These are phyloP conservation scores for Sphaerodactylus townsendi DNA, from an alignment of 2,113 vertebrate genomes.

Conservation along the genomic window DNA sequence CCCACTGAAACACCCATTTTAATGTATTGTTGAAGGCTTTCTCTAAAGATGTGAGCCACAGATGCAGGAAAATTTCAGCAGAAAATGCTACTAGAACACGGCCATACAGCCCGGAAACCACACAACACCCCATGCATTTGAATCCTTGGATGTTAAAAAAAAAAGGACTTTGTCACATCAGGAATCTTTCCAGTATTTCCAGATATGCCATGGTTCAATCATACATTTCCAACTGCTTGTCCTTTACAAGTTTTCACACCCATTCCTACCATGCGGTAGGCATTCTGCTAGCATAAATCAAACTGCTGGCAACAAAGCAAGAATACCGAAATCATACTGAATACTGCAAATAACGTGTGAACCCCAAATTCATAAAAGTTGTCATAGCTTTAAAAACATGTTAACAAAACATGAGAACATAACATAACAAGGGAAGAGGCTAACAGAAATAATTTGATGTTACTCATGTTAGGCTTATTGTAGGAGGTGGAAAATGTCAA, in stretches of 20 bases:
- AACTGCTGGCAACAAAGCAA: background rate
- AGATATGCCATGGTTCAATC: too few relatives aligned
- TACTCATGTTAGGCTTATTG: background rate
- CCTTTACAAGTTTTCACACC: background rate
- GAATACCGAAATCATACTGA: background rate
- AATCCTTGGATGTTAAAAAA: too few relatives aligned
- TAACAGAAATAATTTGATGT: background rate
- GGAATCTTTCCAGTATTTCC: too few relatives aligned
- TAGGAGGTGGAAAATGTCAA: background rate
- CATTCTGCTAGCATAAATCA: background rate
- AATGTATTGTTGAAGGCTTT: too few relatives aligned
- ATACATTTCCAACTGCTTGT: too few relatives aligned
- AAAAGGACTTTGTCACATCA: too few relatives aligned
- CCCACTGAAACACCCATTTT: too few relatives aligned
- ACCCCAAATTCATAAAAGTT: background rate
- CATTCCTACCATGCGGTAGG: background rate
- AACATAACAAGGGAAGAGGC: background rate
- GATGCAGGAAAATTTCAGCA: too few relatives aligned
- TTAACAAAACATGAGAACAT: background rate
- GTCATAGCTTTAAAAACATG: background rate
- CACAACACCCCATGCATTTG: too few relatives aligned
- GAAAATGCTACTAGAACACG: too few relatives aligned
- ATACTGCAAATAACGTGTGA: background rate
- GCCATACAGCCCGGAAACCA: too few relatives aligned
- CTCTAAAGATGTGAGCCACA: too few relatives aligned